Conservation (phyloP, 2,113 vertebrate genomes). For the Reinhardtius hippoglossoides region DNA sequence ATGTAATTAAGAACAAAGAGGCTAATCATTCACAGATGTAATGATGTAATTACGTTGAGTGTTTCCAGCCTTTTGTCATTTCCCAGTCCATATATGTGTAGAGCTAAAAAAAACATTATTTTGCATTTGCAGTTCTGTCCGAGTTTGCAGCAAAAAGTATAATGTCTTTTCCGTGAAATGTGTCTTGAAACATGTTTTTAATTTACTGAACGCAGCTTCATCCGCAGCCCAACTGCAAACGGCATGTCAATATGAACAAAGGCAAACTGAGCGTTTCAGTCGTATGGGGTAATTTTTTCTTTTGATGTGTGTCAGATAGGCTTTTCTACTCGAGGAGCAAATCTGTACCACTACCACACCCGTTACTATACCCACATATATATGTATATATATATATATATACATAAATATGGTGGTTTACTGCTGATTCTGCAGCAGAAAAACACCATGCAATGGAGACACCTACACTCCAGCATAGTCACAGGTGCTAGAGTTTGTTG, state of each 20-base stretch:
- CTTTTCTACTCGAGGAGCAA: too few relatives aligned
- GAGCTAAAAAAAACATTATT: background rate
- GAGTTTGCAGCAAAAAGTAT: background rate
- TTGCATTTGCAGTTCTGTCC: background rate
- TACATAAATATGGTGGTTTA: background rate
- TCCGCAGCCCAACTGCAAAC: too few relatives aligned
- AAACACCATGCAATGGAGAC: too few relatives aligned
- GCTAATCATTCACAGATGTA: background rate
- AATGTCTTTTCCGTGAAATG: background rate
- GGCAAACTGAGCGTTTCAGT: too few relatives aligned
- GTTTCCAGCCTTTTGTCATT: background rate
- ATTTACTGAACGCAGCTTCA: background rate
- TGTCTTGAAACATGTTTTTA: background rate
- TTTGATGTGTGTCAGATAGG: background rate
- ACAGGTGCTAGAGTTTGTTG: background rate
- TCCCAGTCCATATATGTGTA: background rate
- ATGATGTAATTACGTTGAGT: background rate
- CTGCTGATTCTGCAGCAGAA: background rate
- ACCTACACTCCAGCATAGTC: background rate
- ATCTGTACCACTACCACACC: too few relatives aligned
- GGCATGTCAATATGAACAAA: too few relatives aligned
- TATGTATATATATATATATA: background rate
- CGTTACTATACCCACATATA: too few relatives aligned
- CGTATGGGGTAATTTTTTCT: background rate
- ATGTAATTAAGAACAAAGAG: slow-evolving; percentile 11